Evolutionary conservation across 2,888 invertebrate species (phyloP), one percentile per base, ranked within the genome.

Genomic region (Hypselothyrea guttata): DNA sequence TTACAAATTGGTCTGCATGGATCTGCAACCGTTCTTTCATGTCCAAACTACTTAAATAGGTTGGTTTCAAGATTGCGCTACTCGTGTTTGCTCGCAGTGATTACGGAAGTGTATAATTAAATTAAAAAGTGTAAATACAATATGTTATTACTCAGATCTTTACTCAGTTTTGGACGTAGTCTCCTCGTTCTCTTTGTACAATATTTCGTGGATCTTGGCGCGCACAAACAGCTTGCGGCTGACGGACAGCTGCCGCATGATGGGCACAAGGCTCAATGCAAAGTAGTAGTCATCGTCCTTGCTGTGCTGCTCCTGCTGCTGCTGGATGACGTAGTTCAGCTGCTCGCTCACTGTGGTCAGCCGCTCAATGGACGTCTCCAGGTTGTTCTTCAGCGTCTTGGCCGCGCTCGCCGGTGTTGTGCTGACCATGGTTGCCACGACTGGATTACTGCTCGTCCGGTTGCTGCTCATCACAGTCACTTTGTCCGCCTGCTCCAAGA

Each of bases 241-340:
- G 2, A 84, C 53, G 9, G 85, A 75, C 34, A 79, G 45, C 4
- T 79, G 64, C 0, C 85, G 75, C 78, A 79, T 75, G 4, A 63
- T 59, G 4, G 78, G 79, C 16, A 79, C 75, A 37, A 79, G 55
- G 16, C 78, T 79, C 1, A 84, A 16, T 0, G 79, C 78, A 22
- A 84, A 79, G 42, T 82, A 84, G 38, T 79, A 82, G 13, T 79
- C 85, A 11, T 79, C 78, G 16, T 79, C 78, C 48, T 79, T 78
- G 15, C 12, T 54, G 0, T 62, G 63, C 18, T 84, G 77, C 11
- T 84, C 84, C 13, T 84, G 82, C 18, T 73, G 74, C 45, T 78
- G 84, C 47, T 78, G 78, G n/a, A 78, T 77, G 16, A 78, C 71
- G 16, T 77, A 78, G 35, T 53, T 74, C 7, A 78, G 38, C 27